These are phyloP conservation scores for Scolopax rusticola DNA, from an alignment of 2,797 vertebrate genomes.

Conservation along the genomic window DNA sequence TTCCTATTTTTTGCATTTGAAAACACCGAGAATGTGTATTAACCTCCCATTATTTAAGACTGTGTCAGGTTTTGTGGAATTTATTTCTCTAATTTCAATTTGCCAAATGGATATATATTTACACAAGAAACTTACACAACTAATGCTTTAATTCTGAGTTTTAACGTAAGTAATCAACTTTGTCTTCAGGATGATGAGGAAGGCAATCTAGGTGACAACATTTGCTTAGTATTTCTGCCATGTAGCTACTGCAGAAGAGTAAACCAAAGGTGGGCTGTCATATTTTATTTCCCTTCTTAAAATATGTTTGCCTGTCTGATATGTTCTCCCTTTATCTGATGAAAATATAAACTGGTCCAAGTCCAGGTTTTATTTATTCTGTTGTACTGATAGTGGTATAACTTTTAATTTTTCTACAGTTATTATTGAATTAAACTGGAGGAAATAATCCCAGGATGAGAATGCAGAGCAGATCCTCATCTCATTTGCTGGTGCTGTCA, in stretches of 20 bases:
- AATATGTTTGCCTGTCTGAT: background rate
- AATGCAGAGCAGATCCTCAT: background rate
- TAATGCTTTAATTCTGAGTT: background rate
- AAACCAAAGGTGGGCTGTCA: background rate
- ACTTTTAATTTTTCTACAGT: background rate
- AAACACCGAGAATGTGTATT: slow-evolving; percentile 9
- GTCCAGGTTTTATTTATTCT: background rate
- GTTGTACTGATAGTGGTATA: background rate
- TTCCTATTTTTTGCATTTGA: slow-evolving; percentile 26
- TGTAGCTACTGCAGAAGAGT: background rate
- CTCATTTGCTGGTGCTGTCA: background rate
- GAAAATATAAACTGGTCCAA: background rate
- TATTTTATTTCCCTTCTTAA: background rate
- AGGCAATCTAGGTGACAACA: background rate
- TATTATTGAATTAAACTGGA: background rate
- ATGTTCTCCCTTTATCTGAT: background rate
- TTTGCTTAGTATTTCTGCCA: background rate
- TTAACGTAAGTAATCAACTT: background rate
- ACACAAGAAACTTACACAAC: background rate
- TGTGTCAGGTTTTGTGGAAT: background rate
- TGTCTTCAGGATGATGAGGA: background rate
- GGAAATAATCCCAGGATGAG: background rate
- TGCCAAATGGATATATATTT: background rate
- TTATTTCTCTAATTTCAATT: slow-evolving; percentile 1
- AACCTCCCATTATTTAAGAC: slow-evolving; percentile 20